Percentiles rank a stretch among this genome's conserved stretches.
Evolutionary conservation across 2,113 vertebrate genomes (phyloP).

Genomic region (Pachyramphus minor): DNA sequence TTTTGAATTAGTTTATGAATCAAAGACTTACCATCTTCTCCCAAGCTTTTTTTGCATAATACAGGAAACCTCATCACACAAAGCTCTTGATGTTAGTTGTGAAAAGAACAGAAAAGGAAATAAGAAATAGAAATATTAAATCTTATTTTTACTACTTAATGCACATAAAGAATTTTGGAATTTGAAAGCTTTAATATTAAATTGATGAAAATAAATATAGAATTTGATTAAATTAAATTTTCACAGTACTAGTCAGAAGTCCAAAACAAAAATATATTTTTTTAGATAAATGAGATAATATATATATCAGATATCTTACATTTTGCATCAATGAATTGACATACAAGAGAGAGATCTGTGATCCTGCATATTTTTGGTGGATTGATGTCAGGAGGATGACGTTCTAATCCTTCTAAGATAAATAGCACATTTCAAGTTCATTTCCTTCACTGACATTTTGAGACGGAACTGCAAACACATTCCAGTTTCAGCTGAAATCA

Average conservation of each 20-base stretch:
- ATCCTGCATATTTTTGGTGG: background rate
- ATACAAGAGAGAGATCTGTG: background rate
- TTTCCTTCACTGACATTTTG: background rate
- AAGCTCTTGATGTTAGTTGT: background rate
- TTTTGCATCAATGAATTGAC: background rate
- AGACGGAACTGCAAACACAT: background rate
- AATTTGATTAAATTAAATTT: background rate
- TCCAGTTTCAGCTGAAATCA: background rate
- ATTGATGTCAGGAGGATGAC: background rate
- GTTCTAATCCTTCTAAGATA: background rate
- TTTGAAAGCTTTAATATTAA: background rate
- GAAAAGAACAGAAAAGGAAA: background rate
- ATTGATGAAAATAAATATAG: background rate
- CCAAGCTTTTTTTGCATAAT: background rate
- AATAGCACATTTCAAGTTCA: background rate
- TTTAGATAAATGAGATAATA: background rate
- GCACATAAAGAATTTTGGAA: background rate
- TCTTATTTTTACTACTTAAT: background rate
- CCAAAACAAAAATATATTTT: background rate
- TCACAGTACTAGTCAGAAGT: background rate
- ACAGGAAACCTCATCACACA: background rate
- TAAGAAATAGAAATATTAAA: background rate
- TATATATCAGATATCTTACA: background rate
- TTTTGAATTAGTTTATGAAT: constrained; percentile 42
- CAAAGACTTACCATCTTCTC: constrained; percentile 8